Base-by-base conservation (phyloP, 1,140 invertebrate species). In the Cydia pomonella region DNA sequence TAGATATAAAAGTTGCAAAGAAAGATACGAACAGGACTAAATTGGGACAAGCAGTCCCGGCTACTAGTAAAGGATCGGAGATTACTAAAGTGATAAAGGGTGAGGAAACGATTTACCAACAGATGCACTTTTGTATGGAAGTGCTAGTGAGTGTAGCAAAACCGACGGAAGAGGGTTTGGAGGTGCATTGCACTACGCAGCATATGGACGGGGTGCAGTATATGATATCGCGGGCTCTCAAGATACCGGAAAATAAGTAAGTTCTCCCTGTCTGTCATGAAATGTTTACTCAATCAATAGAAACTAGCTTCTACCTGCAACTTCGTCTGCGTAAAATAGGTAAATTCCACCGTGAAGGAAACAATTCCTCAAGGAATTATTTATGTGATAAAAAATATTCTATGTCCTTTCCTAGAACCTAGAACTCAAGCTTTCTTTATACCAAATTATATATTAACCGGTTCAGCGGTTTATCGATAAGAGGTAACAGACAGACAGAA, bases 151-250 rank as follows among this genome's bases (percentile, higher is more conserved):
- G 95, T 76, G 90, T 95, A 21, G 94, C 94, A 47, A 78, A 94
- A 25, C 95, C 95, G 0, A 89, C 89, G n/a, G 96, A 96, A 88
- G 95, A 96, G 88, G 94, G 95, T 2, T 80, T 96, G 29, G 93
- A 95, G 75, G 92, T 96, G 12, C 95, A 94, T 82, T 80, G 94
- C 6, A 76, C 94, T 0, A 90, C 94, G 2, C 96, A 96, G 81
- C 96, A 94, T 93, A 92, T 95, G 23, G 95, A 96, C 82, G 82
- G 92, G 1, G 84, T 85, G 4, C 95, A 96, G 86, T 73, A 87
- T 50, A 88, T 92, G 2, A 93, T 96, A 50, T 92, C 95, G 0
- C 82, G 92, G 38, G 87, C 93, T 23, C 87, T 97, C 0, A 93
- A 93, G 59, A 85, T 94, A 59, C 87, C 89, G 33, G 76, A 79